These are phyloP conservation scores for Hydraecia micacea DNA, from an alignment of 2,888 invertebrate species.

Conservation along the genomic window DNA sequence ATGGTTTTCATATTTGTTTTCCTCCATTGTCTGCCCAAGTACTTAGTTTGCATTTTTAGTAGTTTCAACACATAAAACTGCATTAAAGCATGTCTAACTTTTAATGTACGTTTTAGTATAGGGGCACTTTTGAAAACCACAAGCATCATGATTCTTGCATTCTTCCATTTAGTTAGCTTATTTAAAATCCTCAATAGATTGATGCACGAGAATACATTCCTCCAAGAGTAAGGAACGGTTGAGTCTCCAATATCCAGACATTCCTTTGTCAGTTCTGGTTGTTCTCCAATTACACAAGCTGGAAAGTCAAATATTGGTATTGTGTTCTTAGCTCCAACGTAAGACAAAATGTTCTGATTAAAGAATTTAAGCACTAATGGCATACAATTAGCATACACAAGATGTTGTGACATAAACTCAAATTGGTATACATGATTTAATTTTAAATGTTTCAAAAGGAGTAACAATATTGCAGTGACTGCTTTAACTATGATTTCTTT, in stretches of 20 bases:
- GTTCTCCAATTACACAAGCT: constrained; percentile 98
- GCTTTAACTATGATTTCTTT: constrained; percentile 99
- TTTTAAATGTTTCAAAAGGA: constrained; percentile 99
- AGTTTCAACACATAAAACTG: constrained; percentile 99
- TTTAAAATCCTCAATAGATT: constrained; percentile 98
- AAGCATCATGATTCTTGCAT: constrained; percentile 99
- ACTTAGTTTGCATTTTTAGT: constrained; percentile 99
- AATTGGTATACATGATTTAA: constrained; percentile 99
- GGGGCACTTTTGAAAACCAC: constrained; percentile 99
- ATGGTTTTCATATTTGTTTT: constrained; percentile 99
- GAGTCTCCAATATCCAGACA: constrained; percentile 96
- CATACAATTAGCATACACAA: constrained; percentile 99
- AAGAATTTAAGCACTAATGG: constrained; percentile 99
- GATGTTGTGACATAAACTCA: constrained; percentile 99
- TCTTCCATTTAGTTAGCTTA: constrained; percentile 99
- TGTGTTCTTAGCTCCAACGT: constrained; percentile 98
- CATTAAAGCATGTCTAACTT: constrained; percentile 98
- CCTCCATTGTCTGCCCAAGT: constrained; percentile 99
- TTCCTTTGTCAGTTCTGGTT: constrained; percentile 97
- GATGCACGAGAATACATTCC: constrained; percentile 99
- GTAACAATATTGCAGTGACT: constrained; percentile 96
- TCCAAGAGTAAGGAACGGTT: constrained; percentile 97
- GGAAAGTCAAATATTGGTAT: constrained; percentile 99
- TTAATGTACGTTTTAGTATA: constrained; percentile 98
- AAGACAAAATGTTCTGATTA: constrained; percentile 98